These are phyloP conservation scores for Meleagris gallopavo DNA, from an alignment of 2,113 vertebrate species.

Conservation along the genomic window DNA sequence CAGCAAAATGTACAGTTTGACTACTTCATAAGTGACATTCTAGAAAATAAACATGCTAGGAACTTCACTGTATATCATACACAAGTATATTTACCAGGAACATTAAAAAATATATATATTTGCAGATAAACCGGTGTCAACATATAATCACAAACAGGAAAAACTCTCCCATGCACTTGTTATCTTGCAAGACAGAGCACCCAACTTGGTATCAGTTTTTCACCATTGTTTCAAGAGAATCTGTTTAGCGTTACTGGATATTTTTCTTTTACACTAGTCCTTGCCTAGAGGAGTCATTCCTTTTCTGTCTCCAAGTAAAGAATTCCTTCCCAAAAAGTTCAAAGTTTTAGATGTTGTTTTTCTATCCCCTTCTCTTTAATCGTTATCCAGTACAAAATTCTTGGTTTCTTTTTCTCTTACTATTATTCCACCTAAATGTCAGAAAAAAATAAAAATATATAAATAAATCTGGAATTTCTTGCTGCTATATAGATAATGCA, in stretches of 20 bases:
- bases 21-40: not conserved
- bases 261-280: not conserved
- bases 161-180: not conserved
- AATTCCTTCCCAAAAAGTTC: not conserved
- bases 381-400: not conserved
- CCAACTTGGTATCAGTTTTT: not conserved
- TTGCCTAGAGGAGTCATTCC: not conserved
- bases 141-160: not conserved
- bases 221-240: not conserved
- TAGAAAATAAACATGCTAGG: not conserved
- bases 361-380: not conserved
- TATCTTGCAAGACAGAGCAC: not conserved
- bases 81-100: not conserved
- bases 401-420: not conserved
- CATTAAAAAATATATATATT: not conserved
- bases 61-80: not conserved
- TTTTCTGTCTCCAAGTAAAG: not conserved
- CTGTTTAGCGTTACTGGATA: not conserved
- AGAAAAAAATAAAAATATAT: not conserved
- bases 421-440: not conserved
- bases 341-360: not conserved
- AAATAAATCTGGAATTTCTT: not conserved
- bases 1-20: not conserved
- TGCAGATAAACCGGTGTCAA: not conserved
- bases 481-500: accelerated